Percentiles rank a stretch among this genome's conserved stretches.
phyloP scores from a whole-genome alignment of 2,888 invertebrate species.

The Iselma pallidipennis region DNA sequence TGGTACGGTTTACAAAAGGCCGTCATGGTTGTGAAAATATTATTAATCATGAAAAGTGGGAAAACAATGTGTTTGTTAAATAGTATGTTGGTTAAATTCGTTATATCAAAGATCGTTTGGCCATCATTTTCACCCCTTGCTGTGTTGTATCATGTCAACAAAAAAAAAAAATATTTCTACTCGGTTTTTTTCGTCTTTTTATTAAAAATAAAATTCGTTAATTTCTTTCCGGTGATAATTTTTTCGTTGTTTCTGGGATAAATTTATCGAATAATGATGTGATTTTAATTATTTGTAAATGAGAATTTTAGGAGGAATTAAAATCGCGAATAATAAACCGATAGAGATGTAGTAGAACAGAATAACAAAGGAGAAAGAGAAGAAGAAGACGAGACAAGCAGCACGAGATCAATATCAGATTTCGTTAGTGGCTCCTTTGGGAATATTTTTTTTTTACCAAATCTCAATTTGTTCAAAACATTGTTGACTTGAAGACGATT shows the following conservation, averaged over 20 bases:
- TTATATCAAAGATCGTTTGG: neutral
- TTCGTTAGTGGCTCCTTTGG: conserved; percentile 23
- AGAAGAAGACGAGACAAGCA: no score
- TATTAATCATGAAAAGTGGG: conserved; percentile 43
- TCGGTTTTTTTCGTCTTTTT: neutral
- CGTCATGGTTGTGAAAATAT: conserved; percentile 40
- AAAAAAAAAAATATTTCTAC: neutral
- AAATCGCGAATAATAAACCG: neutral
- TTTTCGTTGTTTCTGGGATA: neutral
- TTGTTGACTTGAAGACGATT: neutral
- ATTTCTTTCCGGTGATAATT: neutral
- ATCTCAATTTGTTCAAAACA: conserved; percentile 1
- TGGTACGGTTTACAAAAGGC: conserved; percentile 38
- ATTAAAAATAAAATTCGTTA: neutral
- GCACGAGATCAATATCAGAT: conserved; percentile 33
- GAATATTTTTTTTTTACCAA: neutral
- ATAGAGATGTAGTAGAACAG: neutral
- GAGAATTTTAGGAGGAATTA: neutral
- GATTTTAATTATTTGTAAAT: neutral
- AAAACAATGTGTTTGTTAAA: conserved; percentile 40
- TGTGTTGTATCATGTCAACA: no score
- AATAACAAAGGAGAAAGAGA: neutral
- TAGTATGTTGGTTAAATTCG: neutral
- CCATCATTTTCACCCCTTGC: neutral
- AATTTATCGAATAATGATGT: neutral